Percentiles rank a stretch among this genome's conserved stretches.
phyloP scores from a whole-genome alignment of 2,888 invertebrate species.

The Meliscaeva auricollis region DNA sequence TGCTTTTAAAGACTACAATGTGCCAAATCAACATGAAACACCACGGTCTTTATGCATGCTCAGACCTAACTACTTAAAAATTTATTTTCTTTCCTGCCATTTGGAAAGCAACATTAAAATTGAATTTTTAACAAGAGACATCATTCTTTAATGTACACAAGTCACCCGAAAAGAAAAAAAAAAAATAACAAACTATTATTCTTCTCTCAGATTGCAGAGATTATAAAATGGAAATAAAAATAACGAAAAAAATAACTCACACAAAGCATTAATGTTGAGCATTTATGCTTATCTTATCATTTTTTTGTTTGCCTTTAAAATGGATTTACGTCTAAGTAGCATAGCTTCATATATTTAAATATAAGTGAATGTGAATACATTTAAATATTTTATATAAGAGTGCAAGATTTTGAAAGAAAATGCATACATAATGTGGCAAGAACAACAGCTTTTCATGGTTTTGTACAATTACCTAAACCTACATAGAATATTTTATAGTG shows the following conservation, averaged over 20 bases:
- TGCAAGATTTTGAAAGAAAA: background rate
- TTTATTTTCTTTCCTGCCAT: background rate
- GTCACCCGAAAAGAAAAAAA: background rate
- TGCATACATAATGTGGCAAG: slow-evolving; percentile 23
- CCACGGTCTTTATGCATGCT: background rate
- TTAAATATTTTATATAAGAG: background rate
- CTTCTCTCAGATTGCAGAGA: slow-evolving; percentile 48
- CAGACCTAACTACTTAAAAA: slow-evolving; percentile 8
- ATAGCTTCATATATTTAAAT: background rate
- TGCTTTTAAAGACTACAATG: too few species aligned
- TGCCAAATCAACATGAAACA: background rate
- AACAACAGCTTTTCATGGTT: slow-evolving; percentile 9
- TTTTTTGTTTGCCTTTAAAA: slow-evolving; percentile 4
- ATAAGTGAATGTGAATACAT: background rate
- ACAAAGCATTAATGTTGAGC: slow-evolving; percentile 4
- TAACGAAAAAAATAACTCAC: slow-evolving; percentile 29
- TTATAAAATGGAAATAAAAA: slow-evolving; percentile 49
- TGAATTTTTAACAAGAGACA: slow-evolving; percentile 1
- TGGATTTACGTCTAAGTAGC: slow-evolving; percentile 47
- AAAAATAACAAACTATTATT: background rate
- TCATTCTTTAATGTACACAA: slow-evolving; percentile 18
- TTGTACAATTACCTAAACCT: background rate
- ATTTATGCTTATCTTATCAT: slow-evolving; percentile 70
- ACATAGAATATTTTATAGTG: slow-evolving; percentile 1
- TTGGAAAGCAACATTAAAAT: background rate